A percentile compares a stretch with the other conserved stretches of the same genome.
phyloP scores from a whole-genome alignment of 2,797 vertebrate genomes.

The Centropyge bicolor region DNA sequence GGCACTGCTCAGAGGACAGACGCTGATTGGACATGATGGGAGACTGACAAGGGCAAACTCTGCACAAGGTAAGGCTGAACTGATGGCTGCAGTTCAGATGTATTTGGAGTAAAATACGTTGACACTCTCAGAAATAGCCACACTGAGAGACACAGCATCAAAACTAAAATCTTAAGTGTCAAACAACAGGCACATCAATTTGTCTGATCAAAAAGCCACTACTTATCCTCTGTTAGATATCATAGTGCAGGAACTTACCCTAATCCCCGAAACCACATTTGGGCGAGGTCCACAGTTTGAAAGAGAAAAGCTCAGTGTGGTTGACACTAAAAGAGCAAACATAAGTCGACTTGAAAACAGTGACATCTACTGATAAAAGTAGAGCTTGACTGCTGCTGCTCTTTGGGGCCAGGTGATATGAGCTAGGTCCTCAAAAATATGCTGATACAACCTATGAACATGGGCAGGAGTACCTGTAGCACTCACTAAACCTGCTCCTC shows the following conservation, averaged over 20 bases:
- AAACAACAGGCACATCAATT: not conserved
- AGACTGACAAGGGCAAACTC: constrained; percentile 70
- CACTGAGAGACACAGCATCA: not conserved
- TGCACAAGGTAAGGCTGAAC: constrained; percentile 69
- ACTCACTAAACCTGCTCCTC: not conserved
- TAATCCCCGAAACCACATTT: not conserved
- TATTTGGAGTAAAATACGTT: not conserved
- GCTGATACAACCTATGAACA: not conserved
- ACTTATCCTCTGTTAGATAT: not conserved
- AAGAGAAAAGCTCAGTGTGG: not conserved
- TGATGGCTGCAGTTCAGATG: not conserved
- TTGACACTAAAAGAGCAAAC: not conserved
- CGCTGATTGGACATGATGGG: constrained; percentile 83
- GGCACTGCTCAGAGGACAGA: constrained; percentile 84
- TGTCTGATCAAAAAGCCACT: not conserved
- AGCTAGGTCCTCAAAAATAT: not conserved
- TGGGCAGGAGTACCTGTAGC: no score
- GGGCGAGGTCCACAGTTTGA: not conserved
- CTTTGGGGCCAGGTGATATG: no score
- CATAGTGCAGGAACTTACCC: not conserved
- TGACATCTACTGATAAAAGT: constrained; percentile 9
- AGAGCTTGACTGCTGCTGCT: not conserved
- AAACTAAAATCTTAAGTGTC: not conserved
- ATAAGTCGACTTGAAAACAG: no score
- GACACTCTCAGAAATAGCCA: not conserved